Conservation (phyloP, 30 jellyfish, hydroid and myxozoan species). For the Haliclystus octoradiatus region DNA sequence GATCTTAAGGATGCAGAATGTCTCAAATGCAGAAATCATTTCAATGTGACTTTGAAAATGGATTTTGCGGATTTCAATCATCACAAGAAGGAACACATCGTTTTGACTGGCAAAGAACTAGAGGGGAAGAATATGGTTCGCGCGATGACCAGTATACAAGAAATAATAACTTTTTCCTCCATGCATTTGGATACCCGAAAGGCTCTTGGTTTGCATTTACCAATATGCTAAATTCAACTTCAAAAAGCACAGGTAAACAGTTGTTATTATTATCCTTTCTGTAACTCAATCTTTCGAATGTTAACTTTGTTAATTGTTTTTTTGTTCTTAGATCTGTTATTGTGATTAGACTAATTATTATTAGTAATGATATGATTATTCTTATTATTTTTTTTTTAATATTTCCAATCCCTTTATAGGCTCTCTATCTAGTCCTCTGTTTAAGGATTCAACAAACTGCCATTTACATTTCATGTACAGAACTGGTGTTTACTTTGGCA, state of each 20-base stretch:
- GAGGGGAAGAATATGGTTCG: too few species aligned
- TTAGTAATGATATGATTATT: neutral
- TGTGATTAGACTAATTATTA: neutral
- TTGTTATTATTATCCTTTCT: too few species aligned
- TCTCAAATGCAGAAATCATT: conserved; percentile 52
- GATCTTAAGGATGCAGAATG: too few species aligned
- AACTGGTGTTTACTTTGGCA: conserved; percentile 49
- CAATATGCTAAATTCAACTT: neutral
- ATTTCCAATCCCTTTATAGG: conserved; percentile 13
- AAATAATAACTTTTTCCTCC: too few species aligned
- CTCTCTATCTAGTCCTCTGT: conserved; percentile 30
- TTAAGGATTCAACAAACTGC: conserved; percentile 36
- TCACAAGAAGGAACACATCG: too few species aligned
- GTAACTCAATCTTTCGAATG: neutral
- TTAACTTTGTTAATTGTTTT: neutral
- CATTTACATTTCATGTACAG: conserved; percentile 22
- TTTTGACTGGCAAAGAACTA: conserved; percentile 14
- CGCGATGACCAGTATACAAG: too few species aligned
- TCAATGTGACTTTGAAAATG: conserved; percentile 54
- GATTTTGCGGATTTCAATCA: conserved; percentile 55
- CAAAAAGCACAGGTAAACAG: neutral
- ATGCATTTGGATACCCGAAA: too few species aligned
- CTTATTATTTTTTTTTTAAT: neutral
- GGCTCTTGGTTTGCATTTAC: neutral
- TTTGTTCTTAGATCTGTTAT: neutral